phyloP scores from a whole-genome alignment of 2,113 vertebrate species.

The Melanerpes aurifrons region DNA sequence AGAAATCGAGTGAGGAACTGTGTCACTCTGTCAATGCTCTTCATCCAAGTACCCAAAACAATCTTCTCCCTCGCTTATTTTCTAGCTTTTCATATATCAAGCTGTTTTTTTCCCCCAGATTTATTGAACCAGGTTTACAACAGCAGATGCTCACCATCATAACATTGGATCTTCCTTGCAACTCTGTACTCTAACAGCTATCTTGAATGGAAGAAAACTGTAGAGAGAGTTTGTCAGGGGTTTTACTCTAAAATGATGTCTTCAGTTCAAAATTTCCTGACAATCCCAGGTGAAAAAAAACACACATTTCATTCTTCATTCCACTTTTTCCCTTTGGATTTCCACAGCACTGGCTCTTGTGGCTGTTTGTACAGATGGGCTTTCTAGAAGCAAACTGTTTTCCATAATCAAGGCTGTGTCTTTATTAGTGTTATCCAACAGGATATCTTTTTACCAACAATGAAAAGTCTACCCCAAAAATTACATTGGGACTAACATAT shows the following conservation, averaged over 20 bases:
- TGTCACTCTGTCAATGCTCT: not conserved
- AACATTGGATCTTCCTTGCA: not conserved
- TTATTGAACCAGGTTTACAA: not conserved
- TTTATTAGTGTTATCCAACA: not conserved
- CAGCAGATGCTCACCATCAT: not conserved
- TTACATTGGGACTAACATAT: not conserved
- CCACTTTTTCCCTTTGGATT: not conserved
- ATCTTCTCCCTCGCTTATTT: not conserved
- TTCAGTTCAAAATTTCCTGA: not conserved
- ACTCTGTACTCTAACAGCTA: not conserved
- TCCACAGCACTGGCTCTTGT: not conserved
- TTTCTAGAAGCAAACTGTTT: not conserved
- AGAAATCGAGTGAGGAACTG: not conserved
- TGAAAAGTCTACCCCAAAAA: not conserved
- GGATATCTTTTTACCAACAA: not conserved
- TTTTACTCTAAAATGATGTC: not conserved
- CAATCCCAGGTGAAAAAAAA: not conserved
- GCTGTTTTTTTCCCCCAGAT: not conserved
- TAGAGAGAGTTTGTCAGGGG: not conserved
- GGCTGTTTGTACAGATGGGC: not conserved
- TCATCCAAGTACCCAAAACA: fast-evolving
- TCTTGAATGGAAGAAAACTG: not conserved
- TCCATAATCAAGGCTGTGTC: not conserved
- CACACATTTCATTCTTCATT: fast-evolving
- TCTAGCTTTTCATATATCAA: not conserved